phyloP scores from a whole-genome alignment of 2,888 invertebrate species.

The Drosophila melanosoma region DNA sequence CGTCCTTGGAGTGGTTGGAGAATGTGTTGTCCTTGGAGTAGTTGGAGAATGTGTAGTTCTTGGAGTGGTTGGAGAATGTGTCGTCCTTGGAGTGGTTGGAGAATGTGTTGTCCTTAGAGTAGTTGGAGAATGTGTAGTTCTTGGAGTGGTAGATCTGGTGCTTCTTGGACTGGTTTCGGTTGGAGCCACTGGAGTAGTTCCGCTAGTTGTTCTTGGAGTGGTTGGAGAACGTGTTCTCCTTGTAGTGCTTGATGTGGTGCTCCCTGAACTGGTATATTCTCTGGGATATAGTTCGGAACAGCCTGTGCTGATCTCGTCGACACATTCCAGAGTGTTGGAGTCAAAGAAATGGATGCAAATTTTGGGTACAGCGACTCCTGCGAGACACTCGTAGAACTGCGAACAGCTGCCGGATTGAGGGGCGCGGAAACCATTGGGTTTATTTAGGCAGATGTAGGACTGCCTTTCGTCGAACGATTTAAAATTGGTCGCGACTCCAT shows the following conservation, averaged over 20 bases:
- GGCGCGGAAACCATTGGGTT: conserved; percentile 15
- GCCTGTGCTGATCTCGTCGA: conserved; percentile 10
- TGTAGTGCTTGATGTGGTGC: neutral
- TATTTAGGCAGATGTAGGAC: neutral
- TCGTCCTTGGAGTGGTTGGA: no score
- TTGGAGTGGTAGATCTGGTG: no score
- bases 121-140: no score
- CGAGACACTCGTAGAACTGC: conserved; percentile 13
- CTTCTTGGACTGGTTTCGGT: neutral
- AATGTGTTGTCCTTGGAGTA: no score
- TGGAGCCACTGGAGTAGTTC: neutral
- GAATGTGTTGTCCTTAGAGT: no score
- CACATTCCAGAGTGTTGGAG: conserved; percentile 8
- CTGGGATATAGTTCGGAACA: neutral
- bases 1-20: no score
- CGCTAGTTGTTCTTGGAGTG: neutral
- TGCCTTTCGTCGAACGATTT: conserved; percentile 4
- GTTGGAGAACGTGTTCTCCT: neutral
- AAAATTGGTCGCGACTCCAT: conserved; percentile 10
- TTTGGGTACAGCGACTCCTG: conserved; percentile 18
- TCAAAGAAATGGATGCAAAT: conserved; percentile 11
- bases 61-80: no score
- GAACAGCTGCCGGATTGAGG: conserved; percentile 10
- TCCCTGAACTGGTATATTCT: neutral
- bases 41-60: no score